phyloP scores from a whole-genome alignment of 2,113 vertebrate genomes.

The Datnioides undecimradiatus region DNA sequence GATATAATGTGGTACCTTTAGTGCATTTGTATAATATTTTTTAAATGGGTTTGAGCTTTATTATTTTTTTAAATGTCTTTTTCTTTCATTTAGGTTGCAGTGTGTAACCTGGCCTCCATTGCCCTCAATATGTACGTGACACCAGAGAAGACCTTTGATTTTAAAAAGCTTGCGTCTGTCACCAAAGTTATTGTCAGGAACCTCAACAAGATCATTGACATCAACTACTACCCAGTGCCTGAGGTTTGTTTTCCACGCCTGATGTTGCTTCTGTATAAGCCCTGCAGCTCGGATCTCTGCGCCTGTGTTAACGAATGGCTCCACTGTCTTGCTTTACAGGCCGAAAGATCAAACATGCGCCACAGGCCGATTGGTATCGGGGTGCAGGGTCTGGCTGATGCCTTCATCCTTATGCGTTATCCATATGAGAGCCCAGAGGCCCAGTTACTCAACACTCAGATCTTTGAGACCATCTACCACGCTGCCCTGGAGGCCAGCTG shows the following conservation, averaged over 20 bases:
- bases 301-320: not conserved
- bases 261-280: not conserved
- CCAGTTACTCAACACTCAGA: constrained; percentile 92
- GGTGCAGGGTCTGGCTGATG: constrained; percentile 95
- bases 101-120: constrained; percentile 96
- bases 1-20: not conserved
- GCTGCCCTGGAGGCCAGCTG: constrained; percentile 95
- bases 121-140: constrained; percentile 98
- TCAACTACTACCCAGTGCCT: constrained; percentile 94
- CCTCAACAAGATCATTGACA: constrained; percentile 98
- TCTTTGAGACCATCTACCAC: constrained; percentile 98
- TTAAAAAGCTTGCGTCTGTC: constrained; percentile 91
- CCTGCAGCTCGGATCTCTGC: not conserved
- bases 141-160: constrained; percentile 90
- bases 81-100: constrained; percentile 86
- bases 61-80: not conserved
- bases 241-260: constrained; percentile 85
- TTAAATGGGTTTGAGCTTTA: no score
- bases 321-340: constrained; percentile 78
- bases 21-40: not conserved
- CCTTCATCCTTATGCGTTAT: constrained; percentile 95
- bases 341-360: constrained; percentile 90
- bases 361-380: constrained; percentile 97
- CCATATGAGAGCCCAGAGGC: constrained; percentile 95
- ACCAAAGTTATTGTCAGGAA: constrained; percentile 94